Evolutionary conservation across 35 echinoderm and acorn worm species (phyloP), one percentile per base, ranked within the genome.

Genomic region (Lytechinus variegatus): DNA sequence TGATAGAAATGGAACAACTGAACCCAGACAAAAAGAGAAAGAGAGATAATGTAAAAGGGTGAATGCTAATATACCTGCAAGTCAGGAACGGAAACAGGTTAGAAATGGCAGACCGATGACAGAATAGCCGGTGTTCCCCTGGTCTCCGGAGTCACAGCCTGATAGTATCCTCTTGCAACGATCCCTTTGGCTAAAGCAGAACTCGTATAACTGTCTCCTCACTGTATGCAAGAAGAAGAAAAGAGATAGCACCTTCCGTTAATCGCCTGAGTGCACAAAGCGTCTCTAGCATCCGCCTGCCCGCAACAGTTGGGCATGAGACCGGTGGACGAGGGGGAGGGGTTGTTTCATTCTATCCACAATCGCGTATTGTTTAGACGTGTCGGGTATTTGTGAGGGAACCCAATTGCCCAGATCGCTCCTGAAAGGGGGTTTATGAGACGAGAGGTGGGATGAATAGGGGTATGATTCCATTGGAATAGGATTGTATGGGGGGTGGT

Each of bases 131-230:
- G 33, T 79, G 19, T 79, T 79, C 66, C 33, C 66, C 66, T 24
- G 66, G 66, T 24, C 88, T 24, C 33, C 14, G 19, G 19, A 24
- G 66, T 24, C 88, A 4, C 5, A 90, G 88, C n/a, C 33, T 29
- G 6, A 90, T 90, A 90, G 88, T 44, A 90, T 90, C 88, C 88
- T 90, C 88, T 54, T 90, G 29, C 88, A 90, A 54, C 24, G 29
- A 54, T 52, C 29, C 52, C 88, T 21, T 19, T 90, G 88, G 88
- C 88, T 90, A 90, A 90, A 90, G 88, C 88, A 90, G 88, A 90
- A 90, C 88, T 90, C 88, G 16, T 90, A 90, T 54, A 90, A 90
- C 88, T 90, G 88, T 90, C 88, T 54, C 29, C 88, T 44, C 88
- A 12, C 52, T 44, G 28, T 44, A 44, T 16, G 88, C 33, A 52